phyloP scores from a whole-genome alignment of 2,113 vertebrate genomes.

The Alligator mississippiensis region DNA sequence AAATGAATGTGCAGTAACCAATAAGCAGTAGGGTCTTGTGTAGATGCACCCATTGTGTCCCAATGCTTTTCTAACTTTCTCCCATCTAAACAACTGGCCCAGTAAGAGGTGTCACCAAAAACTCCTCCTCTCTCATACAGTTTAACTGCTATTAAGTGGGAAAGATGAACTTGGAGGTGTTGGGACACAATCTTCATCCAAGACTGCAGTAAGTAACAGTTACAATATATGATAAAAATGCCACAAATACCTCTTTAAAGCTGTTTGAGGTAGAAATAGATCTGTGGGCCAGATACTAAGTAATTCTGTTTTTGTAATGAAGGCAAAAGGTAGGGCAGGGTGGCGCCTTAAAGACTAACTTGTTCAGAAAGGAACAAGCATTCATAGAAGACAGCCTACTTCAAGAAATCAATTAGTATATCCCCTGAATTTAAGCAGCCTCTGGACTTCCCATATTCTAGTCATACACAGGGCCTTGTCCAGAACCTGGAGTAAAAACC shows the following conservation, averaged over 20 bases:
- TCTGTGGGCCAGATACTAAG: neutral
- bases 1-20: too few relatives aligned
- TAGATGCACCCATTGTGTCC: too few relatives aligned
- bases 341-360: neutral
- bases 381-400: too few relatives aligned
- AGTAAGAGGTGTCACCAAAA: neutral
- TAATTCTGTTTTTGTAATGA: neutral
- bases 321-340: neutral
- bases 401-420: too few relatives aligned
- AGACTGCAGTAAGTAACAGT: neutral
- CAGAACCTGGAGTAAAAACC: neutral
- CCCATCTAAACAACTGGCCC: too few relatives aligned
- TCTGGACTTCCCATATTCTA: neutral
- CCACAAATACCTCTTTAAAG: neutral
- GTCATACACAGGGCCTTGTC: fast-evolving
- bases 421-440: neutral
- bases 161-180: neutral
- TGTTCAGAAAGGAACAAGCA: too few relatives aligned
- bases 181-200: neutral
- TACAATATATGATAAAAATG: neutral
- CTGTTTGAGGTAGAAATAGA: neutral
- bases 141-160: neutral
- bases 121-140: neutral
- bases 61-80: too few relatives aligned
- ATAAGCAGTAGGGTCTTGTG: too few relatives aligned